Evolutionary conservation across 2,113 vertebrate genomes (phyloP).

Genomic region (Actenoides hombroni): DNA sequence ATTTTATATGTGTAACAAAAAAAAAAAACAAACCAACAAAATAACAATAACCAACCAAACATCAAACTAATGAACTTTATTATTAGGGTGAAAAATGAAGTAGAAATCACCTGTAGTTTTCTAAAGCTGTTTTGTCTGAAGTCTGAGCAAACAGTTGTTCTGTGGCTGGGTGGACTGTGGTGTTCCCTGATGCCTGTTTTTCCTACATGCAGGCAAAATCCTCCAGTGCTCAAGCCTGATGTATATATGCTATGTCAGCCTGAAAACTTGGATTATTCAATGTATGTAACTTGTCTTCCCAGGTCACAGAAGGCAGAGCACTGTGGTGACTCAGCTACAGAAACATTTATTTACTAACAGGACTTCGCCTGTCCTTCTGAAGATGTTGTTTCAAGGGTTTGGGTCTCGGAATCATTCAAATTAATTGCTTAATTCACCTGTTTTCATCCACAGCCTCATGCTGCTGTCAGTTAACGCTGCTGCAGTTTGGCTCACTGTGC

Average conservation of each 20-base stretch:
- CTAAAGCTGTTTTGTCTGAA: background rate
- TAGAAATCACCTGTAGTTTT: background rate
- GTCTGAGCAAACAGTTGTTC: background rate
- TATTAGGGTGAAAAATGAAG: background rate
- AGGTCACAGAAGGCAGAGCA: background rate
- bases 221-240: background rate
- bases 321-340: background rate
- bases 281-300: background rate
- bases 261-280: background rate
- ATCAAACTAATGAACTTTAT: background rate
- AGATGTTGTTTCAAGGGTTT: background rate
- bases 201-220: background rate
- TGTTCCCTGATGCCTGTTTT: background rate
- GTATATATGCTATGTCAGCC: background rate
- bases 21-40: too few species aligned
- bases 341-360: background rate
- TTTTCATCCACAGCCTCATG: background rate
- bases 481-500: background rate
- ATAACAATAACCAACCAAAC: background rate
- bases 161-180: background rate
- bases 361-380: background rate
- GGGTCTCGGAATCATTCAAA: background rate
- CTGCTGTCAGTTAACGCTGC: fast-evolving
- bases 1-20: background rate
- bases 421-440: background rate